These are phyloP conservation scores for Coboldia fuscipes DNA, from an alignment of 1,140 invertebrate species.

Conservation along the genomic window DNA sequence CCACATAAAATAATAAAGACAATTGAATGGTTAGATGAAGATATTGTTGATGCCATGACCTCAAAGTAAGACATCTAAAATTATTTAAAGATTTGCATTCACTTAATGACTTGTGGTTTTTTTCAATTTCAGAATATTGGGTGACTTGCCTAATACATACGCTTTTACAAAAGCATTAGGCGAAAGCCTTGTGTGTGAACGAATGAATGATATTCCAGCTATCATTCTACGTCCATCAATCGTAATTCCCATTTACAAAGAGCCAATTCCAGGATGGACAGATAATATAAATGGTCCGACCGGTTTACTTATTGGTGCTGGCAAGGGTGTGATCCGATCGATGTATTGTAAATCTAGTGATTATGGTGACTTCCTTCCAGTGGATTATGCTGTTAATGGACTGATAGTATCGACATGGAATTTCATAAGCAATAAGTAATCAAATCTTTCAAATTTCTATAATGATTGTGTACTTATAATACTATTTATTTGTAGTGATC, in stretches of 20 bases:
- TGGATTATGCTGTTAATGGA: constrained; percentile 54
- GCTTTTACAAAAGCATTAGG: constrained; percentile 80
- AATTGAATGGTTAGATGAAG: constrained; percentile 69
- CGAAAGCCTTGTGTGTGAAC: constrained; percentile 59
- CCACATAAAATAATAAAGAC: constrained; percentile 75
- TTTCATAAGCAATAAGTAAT: constrained; percentile 23
- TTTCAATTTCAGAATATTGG: constrained; percentile 35
- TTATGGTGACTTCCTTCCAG: constrained; percentile 45
- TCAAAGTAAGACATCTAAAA: constrained; percentile 27
- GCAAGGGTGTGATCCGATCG: constrained; percentile 50
- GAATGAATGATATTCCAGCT: constrained; percentile 48
- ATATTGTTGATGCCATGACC: constrained; percentile 48
- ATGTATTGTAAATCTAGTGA: constrained; percentile 33
- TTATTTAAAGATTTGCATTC: background rate
- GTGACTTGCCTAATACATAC: constrained; percentile 72
- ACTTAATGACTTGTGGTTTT: background rate
- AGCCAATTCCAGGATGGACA: constrained; percentile 75
- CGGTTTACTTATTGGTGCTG: constrained; percentile 36
- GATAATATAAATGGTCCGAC: constrained; percentile 83
- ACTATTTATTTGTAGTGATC: constrained; percentile 18
- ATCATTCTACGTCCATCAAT: constrained; percentile 80
- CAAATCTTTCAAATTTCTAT: constrained; percentile 4
- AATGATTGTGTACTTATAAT: too few species aligned
- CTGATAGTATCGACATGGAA: constrained; percentile 52
- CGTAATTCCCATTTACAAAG: constrained; percentile 61